A percentile compares a stretch with the other conserved stretches of the same genome.
Evolutionary conservation across 2,888 invertebrate genomes (phyloP).

Genomic region (Drosophila kokeensis): DNA sequence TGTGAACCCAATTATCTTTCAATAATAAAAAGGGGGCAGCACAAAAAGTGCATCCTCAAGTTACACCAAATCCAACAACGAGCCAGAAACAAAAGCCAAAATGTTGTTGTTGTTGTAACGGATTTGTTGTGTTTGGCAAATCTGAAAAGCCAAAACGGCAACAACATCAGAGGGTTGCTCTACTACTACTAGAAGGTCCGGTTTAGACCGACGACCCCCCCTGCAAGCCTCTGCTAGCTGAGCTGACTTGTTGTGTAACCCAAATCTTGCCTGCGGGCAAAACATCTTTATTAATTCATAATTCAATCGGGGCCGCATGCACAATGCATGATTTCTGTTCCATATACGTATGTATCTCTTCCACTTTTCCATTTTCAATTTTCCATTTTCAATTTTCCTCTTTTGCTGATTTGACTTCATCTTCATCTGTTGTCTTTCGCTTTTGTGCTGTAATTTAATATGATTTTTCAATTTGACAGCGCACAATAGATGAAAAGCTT

Average conservation of each 20-base stretch:
- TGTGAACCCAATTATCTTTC: constrained; percentile 84
- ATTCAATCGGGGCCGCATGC: constrained; percentile 81
- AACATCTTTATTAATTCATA: constrained; percentile 85
- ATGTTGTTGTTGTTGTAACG: constrained; percentile 59
- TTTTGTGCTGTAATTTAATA: constrained; percentile 76
- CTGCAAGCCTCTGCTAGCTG: constrained; percentile 2
- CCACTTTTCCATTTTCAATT: not conserved
- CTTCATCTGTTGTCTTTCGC: constrained; percentile 36
- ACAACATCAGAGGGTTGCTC: constrained; percentile 57
- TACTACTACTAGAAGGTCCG: constrained; percentile 5
- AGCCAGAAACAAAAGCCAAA: constrained; percentile 50
- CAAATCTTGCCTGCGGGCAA: constrained; percentile 85
- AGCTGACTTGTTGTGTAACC: constrained; percentile 72
- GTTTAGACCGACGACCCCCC: not conserved
- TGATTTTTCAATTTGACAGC: constrained; percentile 74
- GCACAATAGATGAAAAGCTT: constrained; percentile 52
- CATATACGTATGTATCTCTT: constrained; percentile 1
- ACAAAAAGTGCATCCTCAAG: constrained; percentile 81
- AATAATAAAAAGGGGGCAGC: constrained; percentile 78
- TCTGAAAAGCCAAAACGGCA: constrained; percentile 82
- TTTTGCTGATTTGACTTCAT: constrained; percentile 76
- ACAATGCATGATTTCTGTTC: constrained; percentile 44
- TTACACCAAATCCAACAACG: constrained; percentile 67
- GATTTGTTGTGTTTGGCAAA: constrained; percentile 78
- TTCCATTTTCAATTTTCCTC: constrained; percentile 17